Evolutionary conservation across 2,888 invertebrate genomes (phyloP).

Genomic region (Drosophila cognata): DNA sequence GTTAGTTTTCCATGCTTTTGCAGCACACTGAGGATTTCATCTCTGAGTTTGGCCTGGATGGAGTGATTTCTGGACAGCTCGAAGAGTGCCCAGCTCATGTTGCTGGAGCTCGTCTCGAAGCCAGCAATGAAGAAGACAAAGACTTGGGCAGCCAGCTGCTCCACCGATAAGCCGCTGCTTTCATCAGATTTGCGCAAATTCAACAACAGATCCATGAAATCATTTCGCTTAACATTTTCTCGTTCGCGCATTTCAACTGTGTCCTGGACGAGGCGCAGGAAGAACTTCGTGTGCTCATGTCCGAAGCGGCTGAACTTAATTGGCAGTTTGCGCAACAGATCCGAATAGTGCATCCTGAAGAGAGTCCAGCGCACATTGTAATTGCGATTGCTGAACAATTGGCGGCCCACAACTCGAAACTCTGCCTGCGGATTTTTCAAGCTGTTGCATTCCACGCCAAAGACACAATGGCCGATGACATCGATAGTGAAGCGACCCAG

Average conservation of each 20-base stretch:
- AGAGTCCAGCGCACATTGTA: slow-evolving; percentile 49
- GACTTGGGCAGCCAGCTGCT: slow-evolving; percentile 86
- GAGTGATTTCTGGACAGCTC: slow-evolving; percentile 85
- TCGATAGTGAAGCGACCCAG: slow-evolving; percentile 85
- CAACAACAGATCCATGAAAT: slow-evolving; percentile 75
- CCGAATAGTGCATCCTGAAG: slow-evolving; percentile 55
- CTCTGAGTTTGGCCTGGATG: slow-evolving; percentile 84
- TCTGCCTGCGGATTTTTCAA: slow-evolving; percentile 82
- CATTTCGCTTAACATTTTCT: slow-evolving; percentile 69
- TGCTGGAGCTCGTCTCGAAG: slow-evolving; percentile 86
- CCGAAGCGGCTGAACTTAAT: slow-evolving; percentile 1
- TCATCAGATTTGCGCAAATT: slow-evolving; percentile 64
- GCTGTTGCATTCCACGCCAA: slow-evolving; percentile 85
- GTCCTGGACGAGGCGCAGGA: slow-evolving; percentile 66
- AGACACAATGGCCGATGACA: slow-evolving; percentile 85
- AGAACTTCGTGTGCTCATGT: slow-evolving; percentile 36
- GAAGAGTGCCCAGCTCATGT: slow-evolving; percentile 85
- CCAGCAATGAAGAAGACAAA: slow-evolving; percentile 86
- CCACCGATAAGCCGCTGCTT: slow-evolving; percentile 80
- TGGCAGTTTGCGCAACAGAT: slow-evolving; percentile 11
- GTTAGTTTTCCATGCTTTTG: slow-evolving; percentile 83
- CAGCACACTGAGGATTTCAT: slow-evolving; percentile 84
- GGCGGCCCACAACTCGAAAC: slow-evolving; percentile 75
- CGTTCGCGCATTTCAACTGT: slow-evolving; percentile 65
- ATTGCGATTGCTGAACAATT: slow-evolving; percentile 5